phyloP scores from a whole-genome alignment of 2,888 invertebrate species.

The Therioaphis trifolii region DNA sequence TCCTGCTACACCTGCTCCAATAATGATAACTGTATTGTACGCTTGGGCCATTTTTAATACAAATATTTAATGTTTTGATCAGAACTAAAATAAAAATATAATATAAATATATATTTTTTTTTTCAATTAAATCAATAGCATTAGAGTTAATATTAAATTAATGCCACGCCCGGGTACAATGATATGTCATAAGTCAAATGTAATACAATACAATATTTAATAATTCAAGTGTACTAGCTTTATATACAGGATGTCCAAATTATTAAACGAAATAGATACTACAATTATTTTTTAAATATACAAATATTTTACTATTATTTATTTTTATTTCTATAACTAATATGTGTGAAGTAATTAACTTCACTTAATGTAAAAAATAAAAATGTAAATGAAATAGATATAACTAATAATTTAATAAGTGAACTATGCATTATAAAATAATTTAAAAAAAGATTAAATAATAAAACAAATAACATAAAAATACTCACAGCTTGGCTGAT shows the following conservation, averaged over 20 bases:
- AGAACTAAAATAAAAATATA: neutral
- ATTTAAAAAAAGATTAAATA: too few species aligned
- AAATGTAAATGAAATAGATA: too few species aligned
- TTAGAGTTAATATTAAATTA: neutral
- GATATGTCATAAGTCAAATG: neutral
- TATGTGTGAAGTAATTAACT: neutral
- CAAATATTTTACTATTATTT: too few species aligned
- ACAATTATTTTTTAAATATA: neutral
- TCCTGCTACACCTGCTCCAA: constrained; percentile 75
- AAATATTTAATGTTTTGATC: neutral
- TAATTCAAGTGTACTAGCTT: constrained; percentile 17
- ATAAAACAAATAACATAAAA: too few species aligned
- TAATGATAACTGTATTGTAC: constrained; percentile 69
- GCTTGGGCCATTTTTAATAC: constrained; percentile 33
- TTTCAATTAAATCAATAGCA: neutral
- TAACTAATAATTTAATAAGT: too few species aligned
- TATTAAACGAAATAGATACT: neutral
- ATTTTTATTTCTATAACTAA: too few species aligned
- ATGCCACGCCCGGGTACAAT: constrained; percentile 43
- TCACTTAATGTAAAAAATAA: too few species aligned
- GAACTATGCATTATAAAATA: too few species aligned
- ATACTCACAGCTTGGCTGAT: too few species aligned
- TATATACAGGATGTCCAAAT: constrained; percentile 35
- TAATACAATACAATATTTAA: constrained; percentile 40
- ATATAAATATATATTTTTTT: too few species aligned